Percentiles rank a stretch among this genome's conserved stretches.
These are phyloP conservation scores for Dasypolia templi DNA, from an alignment of 2,888 invertebrate species.

Conservation along the genomic window DNA sequence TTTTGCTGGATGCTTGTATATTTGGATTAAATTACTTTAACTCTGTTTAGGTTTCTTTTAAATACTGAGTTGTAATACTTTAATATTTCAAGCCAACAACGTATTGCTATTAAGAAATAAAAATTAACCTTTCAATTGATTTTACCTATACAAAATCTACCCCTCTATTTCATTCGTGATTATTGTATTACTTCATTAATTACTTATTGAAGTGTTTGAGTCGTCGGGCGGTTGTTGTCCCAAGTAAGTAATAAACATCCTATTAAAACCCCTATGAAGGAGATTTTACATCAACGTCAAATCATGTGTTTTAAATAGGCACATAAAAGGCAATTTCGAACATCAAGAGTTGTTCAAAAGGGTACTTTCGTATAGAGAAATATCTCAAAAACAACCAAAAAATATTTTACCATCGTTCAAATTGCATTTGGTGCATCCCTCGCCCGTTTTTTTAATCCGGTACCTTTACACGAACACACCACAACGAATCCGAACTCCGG, in stretches of 20 bases:
- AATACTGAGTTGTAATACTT: not conserved
- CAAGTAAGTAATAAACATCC: not conserved
- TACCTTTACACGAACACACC: constrained; percentile 72
- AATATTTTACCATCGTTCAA: constrained; percentile 27
- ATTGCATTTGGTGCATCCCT: constrained; percentile 49
- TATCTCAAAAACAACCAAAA: constrained; percentile 8
- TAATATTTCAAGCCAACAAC: not conserved
- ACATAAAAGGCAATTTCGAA: not conserved
- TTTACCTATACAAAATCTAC: not conserved
- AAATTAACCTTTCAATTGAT: not conserved
- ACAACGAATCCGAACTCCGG: constrained; percentile 79
- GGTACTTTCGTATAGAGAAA: not conserved
- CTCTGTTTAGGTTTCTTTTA: constrained; percentile 17
- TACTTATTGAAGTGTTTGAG: not conserved
- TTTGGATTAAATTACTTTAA: constrained; percentile 46
- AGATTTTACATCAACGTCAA: not conserved
- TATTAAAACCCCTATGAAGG: not conserved
- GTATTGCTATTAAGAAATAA: not conserved
- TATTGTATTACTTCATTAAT: too few relatives aligned
- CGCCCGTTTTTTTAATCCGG: constrained; percentile 55
- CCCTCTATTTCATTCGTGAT: not conserved
- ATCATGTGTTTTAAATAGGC: not conserved
- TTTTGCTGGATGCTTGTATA: constrained; percentile 27
- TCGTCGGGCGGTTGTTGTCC: too few relatives aligned
- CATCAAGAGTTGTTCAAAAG: not conserved